A percentile compares a stretch with the other conserved stretches of the same genome.
Conservation (phyloP, 2,888 invertebrate species). For the Lacanobia oleracea region DNA sequence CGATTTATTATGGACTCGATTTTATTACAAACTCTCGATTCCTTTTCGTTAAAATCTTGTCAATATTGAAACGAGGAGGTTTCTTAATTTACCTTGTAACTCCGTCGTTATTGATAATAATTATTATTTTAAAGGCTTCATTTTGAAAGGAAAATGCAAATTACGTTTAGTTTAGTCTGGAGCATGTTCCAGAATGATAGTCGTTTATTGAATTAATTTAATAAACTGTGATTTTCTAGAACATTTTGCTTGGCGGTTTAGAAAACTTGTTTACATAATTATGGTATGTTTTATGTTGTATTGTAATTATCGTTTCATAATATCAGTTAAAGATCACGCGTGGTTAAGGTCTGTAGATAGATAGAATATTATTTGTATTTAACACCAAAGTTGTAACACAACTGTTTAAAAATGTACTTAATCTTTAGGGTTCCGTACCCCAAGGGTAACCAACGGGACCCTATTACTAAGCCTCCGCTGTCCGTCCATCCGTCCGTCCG, state of each 20-base stretch:
- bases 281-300: no score
- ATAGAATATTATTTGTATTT: no score
- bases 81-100: not conserved
- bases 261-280: no score
- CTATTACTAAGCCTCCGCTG: no score
- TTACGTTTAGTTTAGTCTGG: slow-evolving; percentile 36
- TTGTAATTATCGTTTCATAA: no score
- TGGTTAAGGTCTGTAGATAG: not conserved
- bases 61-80: slow-evolving; percentile 35
- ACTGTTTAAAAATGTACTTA: no score
- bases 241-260: not conserved
- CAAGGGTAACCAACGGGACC: no score
- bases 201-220: not conserved
- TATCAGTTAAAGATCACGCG: not conserved
- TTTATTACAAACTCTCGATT: slow-evolving; percentile 14
- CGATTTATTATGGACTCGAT: slow-evolving; percentile 25
- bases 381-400: no score
- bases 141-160: slow-evolving; percentile 13
- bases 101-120: slow-evolving; percentile 11
- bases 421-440: no score
- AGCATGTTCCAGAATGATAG: slow-evolving; percentile 21
- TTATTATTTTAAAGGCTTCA: slow-evolving; percentile 9
- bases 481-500: no score
- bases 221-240: not conserved
- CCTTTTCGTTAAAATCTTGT: slow-evolving; percentile 15